These are phyloP conservation scores for Orchesella cincta DNA, from an alignment of 1,140 invertebrate species.

Conservation along the genomic window DNA sequence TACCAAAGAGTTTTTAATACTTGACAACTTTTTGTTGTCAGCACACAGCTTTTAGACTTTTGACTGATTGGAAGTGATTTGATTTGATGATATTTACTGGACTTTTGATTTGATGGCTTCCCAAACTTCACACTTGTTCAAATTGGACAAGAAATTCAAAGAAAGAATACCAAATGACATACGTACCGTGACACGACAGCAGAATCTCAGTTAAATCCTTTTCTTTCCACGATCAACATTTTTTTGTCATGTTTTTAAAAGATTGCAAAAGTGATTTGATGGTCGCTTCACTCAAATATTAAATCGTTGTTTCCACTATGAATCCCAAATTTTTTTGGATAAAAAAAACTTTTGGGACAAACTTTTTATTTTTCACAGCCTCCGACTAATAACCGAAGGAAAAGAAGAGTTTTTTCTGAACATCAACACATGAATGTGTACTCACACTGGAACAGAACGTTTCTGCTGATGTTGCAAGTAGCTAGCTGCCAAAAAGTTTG, in stretches of 20 bases:
- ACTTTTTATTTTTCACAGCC: no score
- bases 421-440: no score
- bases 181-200: not conserved
- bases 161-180: not conserved
- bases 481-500: no score
- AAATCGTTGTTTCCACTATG: not conserved
- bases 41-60: not conserved
- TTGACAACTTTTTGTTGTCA: not conserved
- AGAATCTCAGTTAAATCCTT: not conserved
- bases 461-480: no score
- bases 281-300: not conserved
- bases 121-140: constrained; percentile 1
- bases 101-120: not conserved
- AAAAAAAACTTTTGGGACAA: no score
- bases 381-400: no score
- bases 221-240: not conserved
- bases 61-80: not conserved
- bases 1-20: not conserved
- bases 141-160: not conserved
- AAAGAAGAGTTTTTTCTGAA: not conserved
- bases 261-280: not conserved
- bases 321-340: not conserved
- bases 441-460: no score
- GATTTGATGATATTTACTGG: not conserved
- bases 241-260: not conserved